phyloP scores from a whole-genome alignment of 2,888 invertebrate genomes.

The Sinhomidia bicolor region DNA sequence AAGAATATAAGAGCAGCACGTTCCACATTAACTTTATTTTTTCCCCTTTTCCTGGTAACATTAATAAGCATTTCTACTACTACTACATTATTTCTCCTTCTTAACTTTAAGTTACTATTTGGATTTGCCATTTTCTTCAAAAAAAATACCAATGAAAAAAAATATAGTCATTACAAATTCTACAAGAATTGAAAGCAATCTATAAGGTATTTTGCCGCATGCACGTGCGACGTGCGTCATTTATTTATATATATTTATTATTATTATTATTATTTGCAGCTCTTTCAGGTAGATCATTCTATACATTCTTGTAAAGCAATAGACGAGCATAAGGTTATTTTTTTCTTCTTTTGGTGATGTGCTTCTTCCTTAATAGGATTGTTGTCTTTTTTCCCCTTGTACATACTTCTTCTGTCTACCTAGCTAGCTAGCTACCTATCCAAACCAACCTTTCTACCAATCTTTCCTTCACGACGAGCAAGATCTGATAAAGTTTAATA shows the following conservation, averaged over 20 bases:
- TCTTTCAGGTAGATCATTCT: conserved; percentile 45
- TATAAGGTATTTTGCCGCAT: conserved; percentile 33
- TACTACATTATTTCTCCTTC: background rate
- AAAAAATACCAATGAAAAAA: too few relatives aligned
- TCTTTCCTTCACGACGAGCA: background rate
- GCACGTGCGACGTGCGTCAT: conserved; percentile 40
- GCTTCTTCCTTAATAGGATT: conserved; percentile 61
- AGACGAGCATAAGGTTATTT: background rate
- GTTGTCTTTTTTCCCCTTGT: conserved; percentile 51
- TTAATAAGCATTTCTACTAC: background rate
- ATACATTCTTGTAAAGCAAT: background rate
- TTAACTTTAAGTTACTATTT: conserved; percentile 39
- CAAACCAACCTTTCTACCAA: too few relatives aligned
- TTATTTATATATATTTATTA: conserved; percentile 11
- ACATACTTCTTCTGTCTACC: background rate
- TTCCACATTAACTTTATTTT: conserved; percentile 17
- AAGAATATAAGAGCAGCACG: too few relatives aligned
- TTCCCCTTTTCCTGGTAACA: background rate
- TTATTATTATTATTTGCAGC: conserved; percentile 30
- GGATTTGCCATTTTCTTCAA: conserved; percentile 22
- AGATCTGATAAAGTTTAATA: conserved; percentile 47
- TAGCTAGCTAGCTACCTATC: background rate
- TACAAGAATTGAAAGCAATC: conserved; percentile 26
- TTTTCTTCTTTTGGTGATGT: background rate
- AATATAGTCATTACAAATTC: conserved; percentile 62